Evolutionary conservation across 2,113 vertebrate species (phyloP), one percentile per base, ranked within the genome.

Genomic region (Perca fluviatilis): DNA sequence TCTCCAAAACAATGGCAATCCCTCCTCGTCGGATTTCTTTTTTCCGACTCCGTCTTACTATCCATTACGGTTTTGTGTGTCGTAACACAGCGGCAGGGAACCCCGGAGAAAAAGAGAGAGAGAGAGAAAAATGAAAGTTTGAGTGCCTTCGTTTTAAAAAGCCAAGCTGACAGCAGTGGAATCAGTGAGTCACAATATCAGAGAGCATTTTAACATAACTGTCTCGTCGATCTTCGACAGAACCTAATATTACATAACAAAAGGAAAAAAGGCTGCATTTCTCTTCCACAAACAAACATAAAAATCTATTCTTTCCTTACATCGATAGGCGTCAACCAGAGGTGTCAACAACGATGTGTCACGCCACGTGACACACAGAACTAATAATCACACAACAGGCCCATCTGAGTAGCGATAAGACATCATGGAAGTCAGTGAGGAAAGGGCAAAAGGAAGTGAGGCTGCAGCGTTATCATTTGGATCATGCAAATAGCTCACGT

Each of bases 1-100:
- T 94, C 96, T 97, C 96, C 97, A 97, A 97, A 98, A 97, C 96
- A 97, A 91, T 95, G 94, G 95, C 94, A 94, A 90, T 76, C 83
- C 86, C 82, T 89, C 71, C 49, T 54, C 30, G n/a, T 71, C 33
- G 64, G 65, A 66, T 54, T 57, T 63, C 43, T 88, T 89, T 89
- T 89, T 92, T 92, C 86, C 77, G 10, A 84, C 79, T 86, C 70
- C 18, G 79, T 66, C 51, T 78, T 54, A 78, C 82, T 82, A 80
- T 74, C 83, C 87, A 82, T 94, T 81, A 88, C 86, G 83, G 77
- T 14, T 40, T 40, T 51, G 43, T 83, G 87, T 83, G 85, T 83
- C 82, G 76, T 87, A 87, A 92, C 86, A 68, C 77, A 58, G 69
- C 68, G 21, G 83, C 51, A 92, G 90, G 91, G 81, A 94, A 91